Base-by-base conservation (phyloP, 2,888 invertebrate species). In the Catocala nupta region DNA sequence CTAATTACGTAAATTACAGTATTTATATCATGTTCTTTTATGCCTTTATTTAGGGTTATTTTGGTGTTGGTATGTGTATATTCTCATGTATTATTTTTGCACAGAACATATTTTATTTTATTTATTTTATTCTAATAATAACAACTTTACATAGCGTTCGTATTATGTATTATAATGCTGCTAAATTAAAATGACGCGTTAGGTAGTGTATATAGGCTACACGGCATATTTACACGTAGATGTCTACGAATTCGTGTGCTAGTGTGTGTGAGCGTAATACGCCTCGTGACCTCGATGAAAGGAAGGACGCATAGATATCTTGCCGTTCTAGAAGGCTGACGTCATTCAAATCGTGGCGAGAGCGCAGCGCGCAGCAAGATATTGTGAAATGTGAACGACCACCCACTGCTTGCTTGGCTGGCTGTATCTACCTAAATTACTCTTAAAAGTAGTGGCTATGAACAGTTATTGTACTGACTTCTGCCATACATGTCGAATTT, bases 331-430 rank as follows among this genome's bases (percentile, higher is more conserved):
- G 92, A 92, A 92, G 88, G 88, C 83, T 93, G 93, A 93, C 93
- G 94, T 94, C 94, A 93, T 91, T 83, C 84, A 78, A 86, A 83
- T 85, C 77, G 86, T 83, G 80, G 84, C 85, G 81, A 84, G 87
- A 89, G 87, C 90, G 88, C 90, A 87, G 84, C 85, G 84, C 90
- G 83, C 85, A 85, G 86, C 90, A 86, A 90, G 90, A 89, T 88
- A 91, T 93, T 94, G 94, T 93, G 94, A 93, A 93, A 93, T 93
- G 93, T 93, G 94, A 92, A 92, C 90, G 91, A 91, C 91, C 92
- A 89, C 90, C 91, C 88, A 93, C 90, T 90, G 89, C 90, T 89
- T 86, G 85, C 86, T 85, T 84, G 87, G 86, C 84, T 87, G 84
- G 84, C 86, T 85, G 84, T 81, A 87, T 90, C 88, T 86, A 87